Conservation (phyloP, 2,113 vertebrate species). For the Phrynosoma platyrhinos region DNA sequence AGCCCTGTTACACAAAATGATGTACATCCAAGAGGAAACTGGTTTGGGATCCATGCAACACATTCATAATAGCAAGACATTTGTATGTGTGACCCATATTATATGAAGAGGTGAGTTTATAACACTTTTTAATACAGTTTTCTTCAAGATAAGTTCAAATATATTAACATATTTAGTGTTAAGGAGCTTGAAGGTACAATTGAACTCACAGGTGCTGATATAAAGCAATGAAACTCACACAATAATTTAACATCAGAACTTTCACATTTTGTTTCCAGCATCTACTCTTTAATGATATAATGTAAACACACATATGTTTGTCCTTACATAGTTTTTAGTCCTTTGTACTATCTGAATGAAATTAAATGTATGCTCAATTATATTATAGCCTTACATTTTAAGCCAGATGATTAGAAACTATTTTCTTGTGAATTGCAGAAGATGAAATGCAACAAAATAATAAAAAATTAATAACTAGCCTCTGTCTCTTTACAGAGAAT, state of each 20-base stretch:
- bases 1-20: background rate
- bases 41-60: background rate
- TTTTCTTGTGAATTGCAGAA: conserved; percentile 36
- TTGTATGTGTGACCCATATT: background rate
- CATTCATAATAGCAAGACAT: background rate
- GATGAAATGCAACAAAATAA: conserved; percentile 28
- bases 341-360: background rate
- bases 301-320: background rate
- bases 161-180: background rate
- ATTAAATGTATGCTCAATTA: background rate
- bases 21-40: background rate
- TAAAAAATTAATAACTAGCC: conserved; percentile 3
- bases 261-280: conserved; percentile 1
- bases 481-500: conserved; percentile 24
- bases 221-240: background rate
- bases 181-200: conserved; percentile 21
- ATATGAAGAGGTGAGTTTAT: background rate
- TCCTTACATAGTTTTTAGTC: background rate
- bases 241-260: background rate
- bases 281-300: background rate
- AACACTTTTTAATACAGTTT: background rate
- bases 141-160: background rate
- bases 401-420: background rate
- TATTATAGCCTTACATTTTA: background rate
- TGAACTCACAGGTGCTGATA: background rate